Evolutionary conservation across 1,140 invertebrate species (phyloP), one percentile per base, ranked within the genome.

Genomic region (Drosophila murphyi): DNA sequence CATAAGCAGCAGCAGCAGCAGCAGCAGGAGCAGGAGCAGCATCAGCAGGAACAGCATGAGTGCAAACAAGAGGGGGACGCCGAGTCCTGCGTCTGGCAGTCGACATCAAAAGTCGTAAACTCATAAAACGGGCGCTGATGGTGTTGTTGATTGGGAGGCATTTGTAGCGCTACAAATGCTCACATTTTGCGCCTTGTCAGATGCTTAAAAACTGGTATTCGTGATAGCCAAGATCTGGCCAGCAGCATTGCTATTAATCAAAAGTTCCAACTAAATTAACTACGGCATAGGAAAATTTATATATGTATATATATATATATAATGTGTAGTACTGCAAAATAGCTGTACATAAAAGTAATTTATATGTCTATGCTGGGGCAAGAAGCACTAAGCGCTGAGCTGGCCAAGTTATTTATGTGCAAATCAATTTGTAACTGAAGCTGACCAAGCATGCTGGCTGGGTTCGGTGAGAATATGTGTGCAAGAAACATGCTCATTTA

Each of bases 21-120:
- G 12, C 0, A 34, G 8, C 10, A 45, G 3, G 1, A 20, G 20
- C 20, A 48, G 8, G 34, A 10, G 7, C 28, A 12, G 28, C 35
- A 57, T 20, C 10, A 32, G 32, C 34, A 34, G 12, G 0, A 34
- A 5, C 10, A 45, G 3, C 32, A 8, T 5, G 10, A 39, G 8
- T 28, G 8, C 35, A 28, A 28, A 41, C 32, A 37, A 5, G 20
- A 54, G n/a, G 29, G 1, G 7, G 5, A 4, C 32, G 4, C 12
- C 31, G 43, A n/a, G 34, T 51, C 32, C 70, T 55, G 71, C 45
- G 47, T 39, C 48, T 54, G 51, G 47, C 65, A 52, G 54, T 52
- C 74, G 32, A 76, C 76, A 90, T 90, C 78, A 90, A 79, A 89
- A 82, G 86, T 90, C 86, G 72, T 90, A 80, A 80, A 72, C 59